Evolutionary conservation across 2,113 vertebrate genomes (phyloP).

Genomic region (Dolichallabes microphthalmus): DNA sequence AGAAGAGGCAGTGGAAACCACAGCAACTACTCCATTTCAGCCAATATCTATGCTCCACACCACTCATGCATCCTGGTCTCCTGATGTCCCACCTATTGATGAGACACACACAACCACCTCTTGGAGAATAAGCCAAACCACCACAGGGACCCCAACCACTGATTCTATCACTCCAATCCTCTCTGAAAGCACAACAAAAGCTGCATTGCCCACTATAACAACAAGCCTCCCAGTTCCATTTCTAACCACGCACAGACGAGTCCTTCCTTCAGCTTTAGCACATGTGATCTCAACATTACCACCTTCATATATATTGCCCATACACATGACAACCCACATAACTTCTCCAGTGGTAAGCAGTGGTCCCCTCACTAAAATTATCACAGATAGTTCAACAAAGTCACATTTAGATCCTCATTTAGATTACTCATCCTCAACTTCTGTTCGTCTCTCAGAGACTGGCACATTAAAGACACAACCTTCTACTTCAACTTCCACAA

Average conservation of each 20-base stretch:
- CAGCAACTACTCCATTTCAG: slow-evolving; percentile 30
- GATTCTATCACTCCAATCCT: slow-evolving; percentile 16
- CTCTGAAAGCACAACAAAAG: slow-evolving; percentile 43
- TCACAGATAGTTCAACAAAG: slow-evolving; percentile 45
- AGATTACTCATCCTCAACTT: slow-evolving; percentile 53
- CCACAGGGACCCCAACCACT: slow-evolving; percentile 39
- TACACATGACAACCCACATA: slow-evolving; percentile 52
- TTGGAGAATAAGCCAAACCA: slow-evolving; percentile 30
- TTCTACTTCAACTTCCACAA: slow-evolving; percentile 48
- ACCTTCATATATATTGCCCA: slow-evolving; percentile 20
- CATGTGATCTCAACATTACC: slow-evolving; percentile 48
- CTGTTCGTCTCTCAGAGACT: slow-evolving; percentile 54
- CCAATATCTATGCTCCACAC: slow-evolving; percentile 47
- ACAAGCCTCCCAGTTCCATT: slow-evolving; percentile 31
- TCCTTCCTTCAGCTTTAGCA: slow-evolving; percentile 48
- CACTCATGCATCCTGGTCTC: slow-evolving; percentile 59
- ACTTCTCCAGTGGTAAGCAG: slow-evolving; percentile 38
- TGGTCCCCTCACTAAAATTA: slow-evolving; percentile 32
- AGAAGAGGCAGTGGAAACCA: slow-evolving; percentile 46
- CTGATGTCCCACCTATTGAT: slow-evolving; percentile 45
- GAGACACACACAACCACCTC: slow-evolving; percentile 38
- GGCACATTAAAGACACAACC: slow-evolving; percentile 25
- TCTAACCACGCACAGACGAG: slow-evolving; percentile 39
- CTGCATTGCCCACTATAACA: slow-evolving; percentile 33
- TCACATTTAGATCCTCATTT: slow-evolving; percentile 49